Evolutionary conservation across 35 echinoderm and acorn worm species (phyloP), one percentile per base, ranked within the genome.

Genomic region (Apostichopus japonicus): DNA sequence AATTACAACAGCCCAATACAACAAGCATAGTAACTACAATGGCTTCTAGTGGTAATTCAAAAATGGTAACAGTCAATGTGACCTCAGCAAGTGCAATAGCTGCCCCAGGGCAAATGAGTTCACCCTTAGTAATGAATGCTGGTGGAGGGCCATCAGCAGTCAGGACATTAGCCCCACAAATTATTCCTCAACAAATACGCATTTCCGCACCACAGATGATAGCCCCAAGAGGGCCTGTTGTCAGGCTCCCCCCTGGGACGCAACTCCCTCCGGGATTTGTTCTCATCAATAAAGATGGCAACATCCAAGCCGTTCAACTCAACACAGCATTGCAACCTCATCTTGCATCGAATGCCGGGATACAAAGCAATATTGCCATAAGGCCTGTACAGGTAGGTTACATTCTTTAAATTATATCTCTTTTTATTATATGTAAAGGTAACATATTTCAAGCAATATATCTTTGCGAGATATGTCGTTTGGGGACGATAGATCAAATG

Each of bases 211-310:
- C 88, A 55, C 96, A 95, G 83, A 78, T 98, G 63, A 98, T 98
- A 72, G 96, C 96, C 15, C 96, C 95, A n/a, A 91, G 95, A 52
- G 94, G 92, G 77, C 75, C 79, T 25, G 56, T 72, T 21, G 90
- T 98, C n/a, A 95, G 96, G 57, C 87, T 98, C 14, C 93, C 96
- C 1, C 93, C 90, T 24, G 94, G 94, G 24, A 94, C 94, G 27
- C 71, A 90, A 2, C 91, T 98, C 59, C 96, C 96, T 71, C 96
- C 96, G n/a, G 94, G 94, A 61, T 95, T 98, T 83, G 93, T 98
- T 25, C 56, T 98, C 11, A 98, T 98, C 25, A 94, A 97, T 72
- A 98, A 98, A 92, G 96, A 94, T 90, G 96, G 96, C 16, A 98
- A 92, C 54, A 92, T 97, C 23, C 96, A 97, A 93, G 96, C 96